Percentiles rank a stretch among this genome's conserved stretches.
These are phyloP conservation scores for Zelleria hepariella DNA, from an alignment of 2,888 invertebrate genomes.

Conservation along the genomic window DNA sequence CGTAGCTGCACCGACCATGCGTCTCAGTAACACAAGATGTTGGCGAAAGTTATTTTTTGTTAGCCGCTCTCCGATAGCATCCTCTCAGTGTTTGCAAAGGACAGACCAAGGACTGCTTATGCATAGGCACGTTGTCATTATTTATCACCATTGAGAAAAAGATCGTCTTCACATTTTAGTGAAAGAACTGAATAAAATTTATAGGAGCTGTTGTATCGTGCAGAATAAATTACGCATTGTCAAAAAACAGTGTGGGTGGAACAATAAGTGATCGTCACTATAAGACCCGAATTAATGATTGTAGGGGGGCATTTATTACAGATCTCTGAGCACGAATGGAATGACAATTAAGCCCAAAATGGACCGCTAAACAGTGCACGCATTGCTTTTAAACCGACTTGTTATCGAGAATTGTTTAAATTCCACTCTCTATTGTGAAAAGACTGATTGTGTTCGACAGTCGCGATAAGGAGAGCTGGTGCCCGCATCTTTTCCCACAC, in stretches of 20 bases:
- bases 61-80: background rate
- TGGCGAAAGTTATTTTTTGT: background rate
- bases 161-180: background rate
- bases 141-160: conserved; percentile 8
- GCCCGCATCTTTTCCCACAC: background rate
- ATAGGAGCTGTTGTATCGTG: background rate
- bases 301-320: background rate
- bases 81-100: conserved; percentile 35
- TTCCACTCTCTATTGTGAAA: background rate
- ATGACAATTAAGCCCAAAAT: background rate
- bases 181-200: background rate
- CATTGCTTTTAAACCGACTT: background rate
- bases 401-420: background rate
- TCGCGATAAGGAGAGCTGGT: background rate
- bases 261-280: background rate
- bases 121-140: conserved; percentile 13
- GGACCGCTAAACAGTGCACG: background rate
- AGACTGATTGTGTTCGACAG: background rate
- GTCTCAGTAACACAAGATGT: background rate
- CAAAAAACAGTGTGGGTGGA: background rate
- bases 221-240: background rate
- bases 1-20: conserved; percentile 16
- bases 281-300: background rate
- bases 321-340: background rate
- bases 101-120: conserved; percentile 15